phyloP scores from a whole-genome alignment of 2,113 vertebrate genomes.

The Desmodus rotundus region DNA sequence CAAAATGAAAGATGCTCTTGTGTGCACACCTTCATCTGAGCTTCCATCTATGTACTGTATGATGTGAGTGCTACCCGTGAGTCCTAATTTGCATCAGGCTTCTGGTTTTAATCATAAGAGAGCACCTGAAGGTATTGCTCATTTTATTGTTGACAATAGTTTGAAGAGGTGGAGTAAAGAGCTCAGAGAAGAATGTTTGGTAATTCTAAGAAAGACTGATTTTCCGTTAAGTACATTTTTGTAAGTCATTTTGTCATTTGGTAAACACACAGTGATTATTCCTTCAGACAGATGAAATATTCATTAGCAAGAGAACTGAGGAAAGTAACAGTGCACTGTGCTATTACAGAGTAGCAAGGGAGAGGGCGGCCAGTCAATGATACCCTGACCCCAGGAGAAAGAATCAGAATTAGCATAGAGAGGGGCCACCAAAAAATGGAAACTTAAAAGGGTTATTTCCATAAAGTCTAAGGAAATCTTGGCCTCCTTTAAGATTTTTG shows the following conservation, averaged over 20 bases:
- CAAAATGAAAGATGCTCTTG: background rate
- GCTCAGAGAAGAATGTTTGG: conserved; percentile 23
- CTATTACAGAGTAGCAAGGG: conserved; percentile 64
- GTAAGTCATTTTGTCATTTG: conserved; percentile 73
- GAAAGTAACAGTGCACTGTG: conserved; percentile 56
- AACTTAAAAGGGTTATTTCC: conserved; percentile 75
- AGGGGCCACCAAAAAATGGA: conserved; percentile 35
- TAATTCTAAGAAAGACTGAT: conserved; percentile 52
- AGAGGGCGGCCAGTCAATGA: conserved; percentile 58
- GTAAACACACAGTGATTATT: conserved; percentile 69
- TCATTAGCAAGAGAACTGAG: conserved; percentile 58
- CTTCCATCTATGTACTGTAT: background rate
- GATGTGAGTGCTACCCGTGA: background rate
- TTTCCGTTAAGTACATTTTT: conserved; percentile 62
- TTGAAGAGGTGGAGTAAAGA: conserved; percentile 32
- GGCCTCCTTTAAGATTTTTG: conserved; percentile 71
- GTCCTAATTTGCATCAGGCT: conserved; percentile 5
- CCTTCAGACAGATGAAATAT: conserved; percentile 67
- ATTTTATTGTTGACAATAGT: conserved; percentile 41
- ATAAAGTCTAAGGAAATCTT: conserved; percentile 72
- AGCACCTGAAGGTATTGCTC: conserved; percentile 11
- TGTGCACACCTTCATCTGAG: background rate
- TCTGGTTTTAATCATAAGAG: conserved; percentile 36
- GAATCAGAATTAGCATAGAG: conserved; percentile 64
- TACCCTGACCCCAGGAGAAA: conserved; percentile 66